Conservation (phyloP, 2,888 invertebrate genomes). For the Caenorhabditis sp. region DNA sequence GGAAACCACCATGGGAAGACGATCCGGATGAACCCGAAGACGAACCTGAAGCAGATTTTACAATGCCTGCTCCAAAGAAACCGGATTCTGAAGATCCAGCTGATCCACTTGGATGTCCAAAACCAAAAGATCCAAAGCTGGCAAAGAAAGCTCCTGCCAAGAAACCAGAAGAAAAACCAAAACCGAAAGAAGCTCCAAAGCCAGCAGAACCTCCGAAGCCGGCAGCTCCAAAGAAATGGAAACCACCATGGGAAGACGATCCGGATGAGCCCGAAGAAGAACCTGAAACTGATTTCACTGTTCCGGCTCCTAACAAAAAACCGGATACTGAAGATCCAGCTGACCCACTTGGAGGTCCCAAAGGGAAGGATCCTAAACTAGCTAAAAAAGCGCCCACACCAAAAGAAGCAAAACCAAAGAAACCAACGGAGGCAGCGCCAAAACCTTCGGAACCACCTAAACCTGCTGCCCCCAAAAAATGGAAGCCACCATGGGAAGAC, state of each 20-base stretch:
- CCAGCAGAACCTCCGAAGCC: conserved; percentile 55
- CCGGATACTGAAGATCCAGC: conserved; percentile 57
- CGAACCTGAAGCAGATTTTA: conserved; percentile 67
- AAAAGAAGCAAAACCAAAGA: conserved; percentile 13
- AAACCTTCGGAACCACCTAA: conserved; percentile 54
- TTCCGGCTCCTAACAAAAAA: conserved; percentile 57
- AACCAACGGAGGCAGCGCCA: conserved; percentile 13
- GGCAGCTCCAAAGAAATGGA: conserved; percentile 57
- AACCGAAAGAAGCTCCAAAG: conserved; percentile 49
- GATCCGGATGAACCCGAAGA: conserved; percentile 46
- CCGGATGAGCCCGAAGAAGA: conserved; percentile 40
- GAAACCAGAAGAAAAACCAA: conserved; percentile 22
- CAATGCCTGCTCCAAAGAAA: conserved; percentile 56
- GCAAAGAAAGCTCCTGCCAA: conserved; percentile 48
- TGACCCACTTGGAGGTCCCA: conserved; percentile 53
- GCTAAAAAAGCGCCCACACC: conserved; percentile 37
- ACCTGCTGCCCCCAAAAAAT: conserved; percentile 58
- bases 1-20: conserved; percentile 62
- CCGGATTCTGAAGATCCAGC: conserved; percentile 57
- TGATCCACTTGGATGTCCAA: conserved; percentile 37
- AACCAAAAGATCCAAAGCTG: conserved; percentile 50
- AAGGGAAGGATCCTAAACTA: conserved; percentile 57
- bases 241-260: conserved; percentile 62
- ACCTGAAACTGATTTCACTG: conserved; percentile 56
- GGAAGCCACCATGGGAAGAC: conserved; percentile 63